phyloP scores from a whole-genome alignment of 2,113 vertebrate species.

The Neotoma lepida region DNA sequence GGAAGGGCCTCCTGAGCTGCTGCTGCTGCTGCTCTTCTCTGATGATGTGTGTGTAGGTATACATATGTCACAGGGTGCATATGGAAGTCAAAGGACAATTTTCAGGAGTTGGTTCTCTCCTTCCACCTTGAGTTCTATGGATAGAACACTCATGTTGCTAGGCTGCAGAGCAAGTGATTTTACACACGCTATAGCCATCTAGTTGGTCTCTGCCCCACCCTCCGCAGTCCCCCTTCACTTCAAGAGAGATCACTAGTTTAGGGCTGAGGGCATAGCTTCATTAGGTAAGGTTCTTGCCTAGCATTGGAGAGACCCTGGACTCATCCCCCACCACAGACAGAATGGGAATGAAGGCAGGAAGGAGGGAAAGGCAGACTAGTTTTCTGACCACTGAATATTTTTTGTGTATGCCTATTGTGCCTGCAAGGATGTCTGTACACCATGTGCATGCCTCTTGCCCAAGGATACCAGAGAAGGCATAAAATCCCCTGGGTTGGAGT shows the following conservation, averaged over 20 bases:
- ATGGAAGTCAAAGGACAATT: not conserved
- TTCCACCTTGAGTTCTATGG: not conserved
- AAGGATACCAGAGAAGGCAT: not conserved
- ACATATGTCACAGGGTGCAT: not conserved
- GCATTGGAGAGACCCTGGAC: too few species aligned
- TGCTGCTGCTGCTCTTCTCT: not conserved
- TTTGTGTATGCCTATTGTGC: not conserved
- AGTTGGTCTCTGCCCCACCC: too few species aligned
- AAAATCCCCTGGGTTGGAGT: not conserved
- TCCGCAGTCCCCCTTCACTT: not conserved
- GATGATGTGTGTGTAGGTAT: not conserved
- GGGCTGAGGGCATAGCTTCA: not conserved
- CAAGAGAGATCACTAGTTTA: constrained; percentile 53
- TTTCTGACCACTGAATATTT: constrained; percentile 5
- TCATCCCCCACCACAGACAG: not conserved
- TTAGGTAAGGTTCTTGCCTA: not conserved
- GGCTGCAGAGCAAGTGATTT: not conserved
- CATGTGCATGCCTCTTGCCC: not conserved
- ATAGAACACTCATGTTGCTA: not conserved
- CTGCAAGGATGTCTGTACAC: not conserved
- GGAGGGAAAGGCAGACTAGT: not conserved
- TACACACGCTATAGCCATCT: not conserved
- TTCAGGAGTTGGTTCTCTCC: not conserved
- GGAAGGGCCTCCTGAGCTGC: not conserved
- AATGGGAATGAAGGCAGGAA: not conserved